Percentiles rank a stretch among this genome's conserved stretches.
These are phyloP conservation scores for Agriopis marginaria DNA, from an alignment of 2,888 invertebrate species.

Conservation along the genomic window DNA sequence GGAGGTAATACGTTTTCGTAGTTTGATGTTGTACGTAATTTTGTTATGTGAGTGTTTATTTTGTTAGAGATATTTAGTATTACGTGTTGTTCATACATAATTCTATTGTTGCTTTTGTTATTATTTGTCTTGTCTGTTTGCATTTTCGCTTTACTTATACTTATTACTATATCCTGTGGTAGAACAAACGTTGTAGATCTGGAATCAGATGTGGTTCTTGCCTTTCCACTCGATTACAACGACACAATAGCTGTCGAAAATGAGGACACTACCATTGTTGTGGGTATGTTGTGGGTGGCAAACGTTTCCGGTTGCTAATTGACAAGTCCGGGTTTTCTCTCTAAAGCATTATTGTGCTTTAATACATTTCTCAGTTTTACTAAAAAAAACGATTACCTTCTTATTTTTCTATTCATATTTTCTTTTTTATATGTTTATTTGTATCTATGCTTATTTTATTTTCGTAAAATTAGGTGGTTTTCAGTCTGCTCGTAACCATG, in stretches of 20 bases:
- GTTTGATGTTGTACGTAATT: conserved; percentile 32
- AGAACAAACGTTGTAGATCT: conserved; percentile 34
- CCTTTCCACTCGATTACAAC: conserved; percentile 69
- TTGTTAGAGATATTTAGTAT: conserved; percentile 18
- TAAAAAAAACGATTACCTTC: no score
- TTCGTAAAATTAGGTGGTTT: no score
- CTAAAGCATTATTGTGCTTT: not conserved
- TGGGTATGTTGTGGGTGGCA: conserved; percentile 43
- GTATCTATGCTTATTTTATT: no score
- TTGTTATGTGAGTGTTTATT: conserved; percentile 24
- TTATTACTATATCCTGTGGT: not conserved
- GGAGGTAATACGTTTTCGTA: conserved; percentile 29
- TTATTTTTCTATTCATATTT: no score
- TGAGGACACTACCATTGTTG: conserved; percentile 61
- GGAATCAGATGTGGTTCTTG: conserved; percentile 49
- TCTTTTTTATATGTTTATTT: no score
- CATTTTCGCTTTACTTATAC: not conserved
- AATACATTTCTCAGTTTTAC: no score
- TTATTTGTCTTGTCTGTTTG: not conserved
- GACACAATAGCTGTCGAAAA: conserved; percentile 66
- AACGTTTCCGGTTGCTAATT: conserved; percentile 17
- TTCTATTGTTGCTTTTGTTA: not conserved
- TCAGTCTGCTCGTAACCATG: no score
- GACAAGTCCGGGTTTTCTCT: not conserved
- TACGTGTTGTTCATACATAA: conserved; percentile 7